Base-by-base conservation (phyloP, 2,797 vertebrate genomes). In the Mionectes olivaceus region DNA sequence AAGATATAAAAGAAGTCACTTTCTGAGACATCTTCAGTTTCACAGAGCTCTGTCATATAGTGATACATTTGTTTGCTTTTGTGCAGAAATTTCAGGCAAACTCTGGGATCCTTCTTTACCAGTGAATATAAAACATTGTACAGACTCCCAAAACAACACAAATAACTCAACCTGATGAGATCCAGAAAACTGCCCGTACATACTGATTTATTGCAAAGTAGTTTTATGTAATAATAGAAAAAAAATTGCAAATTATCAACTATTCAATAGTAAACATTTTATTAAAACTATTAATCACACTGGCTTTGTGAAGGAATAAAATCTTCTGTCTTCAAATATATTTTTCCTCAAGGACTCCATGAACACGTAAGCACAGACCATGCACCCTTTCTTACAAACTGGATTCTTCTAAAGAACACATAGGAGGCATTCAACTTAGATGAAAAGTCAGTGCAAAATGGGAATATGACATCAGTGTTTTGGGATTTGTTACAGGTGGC, bases 261-360 rank as follows among this genome's bases (percentile, higher is more conserved):
- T 4, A 41, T 11, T 41, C 0, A 5, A 13, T 22, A 67, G 10
- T 7, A 68, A 71, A 37, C 8, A 56, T 44, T 64, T 74, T 35
- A n/a, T 79, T 69, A 83, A 52, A 87, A 68, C 6, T 76, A 49
- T 32, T 60, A 71, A 78, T 52, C 44, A 55, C 30, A 33, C 2
- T 13, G 6, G 11, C 32, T 81, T 39, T 16, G 5, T 55, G 41
- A 87, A 82, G 27, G 52, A 94, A 65, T 49, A 71, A 64, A 83
- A 11, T 5, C 32, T 35, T 60, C 5, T 5, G 13, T n/a, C 17
- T 77, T 77, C 56, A 87, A n/a, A 13, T 68, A 64, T 0, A 0
- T 22, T 55, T 64, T 84, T 46, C 13, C 32, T 73, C 53, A 61
- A 60, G 7, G 13, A 32, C 46, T 71, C 30, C 47, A 57, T 1